Evolutionary conservation across 2,888 invertebrate genomes (phyloP).

Genomic region (Volucella inanis): DNA sequence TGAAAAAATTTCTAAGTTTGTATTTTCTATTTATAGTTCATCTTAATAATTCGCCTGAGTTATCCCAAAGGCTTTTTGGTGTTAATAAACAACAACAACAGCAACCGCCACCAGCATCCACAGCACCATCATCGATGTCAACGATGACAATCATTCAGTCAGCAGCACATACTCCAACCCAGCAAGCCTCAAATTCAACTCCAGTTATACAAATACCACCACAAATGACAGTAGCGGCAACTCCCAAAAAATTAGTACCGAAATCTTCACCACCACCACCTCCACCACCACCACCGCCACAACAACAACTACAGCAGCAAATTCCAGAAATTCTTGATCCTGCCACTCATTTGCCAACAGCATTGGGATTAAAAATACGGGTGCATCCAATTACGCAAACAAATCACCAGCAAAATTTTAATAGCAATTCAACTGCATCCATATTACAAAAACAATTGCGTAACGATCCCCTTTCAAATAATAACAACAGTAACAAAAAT

Average conservation of each 20-base stretch:
- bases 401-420: slow-evolving; percentile 68
- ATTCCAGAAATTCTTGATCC: slow-evolving; percentile 65
- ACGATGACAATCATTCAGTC: slow-evolving; percentile 46
- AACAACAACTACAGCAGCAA: slow-evolving; percentile 60
- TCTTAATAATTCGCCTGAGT: slow-evolving; percentile 80
- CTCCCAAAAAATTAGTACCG: slow-evolving; percentile 30
- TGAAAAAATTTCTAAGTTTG: not conserved
- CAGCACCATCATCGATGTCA: slow-evolving; percentile 28
- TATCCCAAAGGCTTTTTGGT: slow-evolving; percentile 82
- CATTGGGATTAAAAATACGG: slow-evolving; percentile 80
- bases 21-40: slow-evolving; percentile 76
- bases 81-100: slow-evolving; percentile 72
- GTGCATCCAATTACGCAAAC: slow-evolving; percentile 75
- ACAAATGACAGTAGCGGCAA: slow-evolving; percentile 19
- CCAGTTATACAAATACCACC: slow-evolving; percentile 58
- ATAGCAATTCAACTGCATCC: slow-evolving; percentile 77
- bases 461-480: slow-evolving; percentile 79
- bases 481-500: slow-evolving; percentile 62
- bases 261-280: slow-evolving; percentile 56
- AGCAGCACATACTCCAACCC: slow-evolving; percentile 42
- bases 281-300: slow-evolving; percentile 35
- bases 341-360: slow-evolving; percentile 79
- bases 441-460: slow-evolving; percentile 81
- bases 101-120: slow-evolving; percentile 40
- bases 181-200: slow-evolving; percentile 56